A percentile compares a stretch with the other conserved stretches of the same genome.
phyloP scores from a whole-genome alignment of 1,140 invertebrate species.

The Pinna nobilis region DNA sequence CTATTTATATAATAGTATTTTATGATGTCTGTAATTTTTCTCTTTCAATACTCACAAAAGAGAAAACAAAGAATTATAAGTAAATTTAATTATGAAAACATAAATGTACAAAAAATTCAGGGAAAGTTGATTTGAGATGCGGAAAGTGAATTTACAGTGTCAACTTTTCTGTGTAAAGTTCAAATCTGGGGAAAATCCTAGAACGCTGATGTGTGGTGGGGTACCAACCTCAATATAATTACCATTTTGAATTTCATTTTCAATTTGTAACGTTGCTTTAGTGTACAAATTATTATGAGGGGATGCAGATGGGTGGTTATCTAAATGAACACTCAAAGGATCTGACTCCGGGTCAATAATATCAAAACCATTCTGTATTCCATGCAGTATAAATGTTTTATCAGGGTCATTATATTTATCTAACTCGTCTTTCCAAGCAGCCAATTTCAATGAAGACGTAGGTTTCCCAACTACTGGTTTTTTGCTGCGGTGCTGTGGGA shows the following conservation, averaged over 20 bases:
- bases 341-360: slow-evolving; percentile 5
- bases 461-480: neutral
- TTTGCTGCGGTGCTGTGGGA: neutral
- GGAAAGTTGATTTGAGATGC: no score
- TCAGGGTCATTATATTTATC: neutral
- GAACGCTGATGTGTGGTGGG: neutral
- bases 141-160: no score
- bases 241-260: slow-evolving; percentile 4
- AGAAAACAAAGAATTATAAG: no score
- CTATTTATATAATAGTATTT: no score
- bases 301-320: neutral
- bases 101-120: no score
- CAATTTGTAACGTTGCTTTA: slow-evolving; percentile 7
- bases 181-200: no score
- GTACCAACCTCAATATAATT: neutral
- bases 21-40: no score
- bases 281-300: neutral
- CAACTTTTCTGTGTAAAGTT: no score
- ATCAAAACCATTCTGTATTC: slow-evolving; percentile 10
- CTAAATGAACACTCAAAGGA: neutral
- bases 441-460: neutral
- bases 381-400: neutral
- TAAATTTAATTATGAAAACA: no score
- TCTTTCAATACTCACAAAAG: no score
- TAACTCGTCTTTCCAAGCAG: slow-evolving; percentile 5